Base-by-base conservation (phyloP, 2,888 invertebrate species). In the Andrena hattorfiana region DNA sequence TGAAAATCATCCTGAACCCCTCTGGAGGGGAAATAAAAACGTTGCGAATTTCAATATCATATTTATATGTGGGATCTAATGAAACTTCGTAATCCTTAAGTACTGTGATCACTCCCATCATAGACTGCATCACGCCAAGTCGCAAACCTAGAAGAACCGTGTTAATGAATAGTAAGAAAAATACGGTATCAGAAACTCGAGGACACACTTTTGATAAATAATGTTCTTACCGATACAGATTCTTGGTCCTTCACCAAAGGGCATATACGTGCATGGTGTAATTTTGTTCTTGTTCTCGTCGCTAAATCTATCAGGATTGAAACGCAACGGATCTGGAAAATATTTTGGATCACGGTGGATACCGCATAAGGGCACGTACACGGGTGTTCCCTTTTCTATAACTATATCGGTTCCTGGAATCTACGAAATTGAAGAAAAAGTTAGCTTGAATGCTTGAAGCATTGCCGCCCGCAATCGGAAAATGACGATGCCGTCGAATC, bases 241-340 rank as follows among this genome's bases (percentile, higher is more conserved):
- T 80, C 90, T 88, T 10, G 90, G 92, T 13, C 92, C 91, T 3
- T 91, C 90, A 23, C 93, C 93, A 42, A 93, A 93, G 0, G 92
- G 91, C 84, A 93, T 83, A 35, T 89, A 93, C 3, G 91, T 89
- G 49, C 77, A 88, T 0, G 86, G 83, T 48, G 75, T 69, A 5
- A 92, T 90, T 1, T 90, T 85, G 7, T 76, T n/a, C 49, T 93
- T 92, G 30, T 86, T 80, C 28, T 92, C 90, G 0, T 92, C 91
- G 26, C 84, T 89, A 35, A 92, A 93, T 81, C 93, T 88, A 30
- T 93, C 92, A 0, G 93, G 93, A 85, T 93, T 88, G 64, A 80
- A 92, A 68, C 72, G 35, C 5, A 77, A 59, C 2, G 93, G 92
- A 66, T 92, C 82, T 1, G 74, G 60, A 67, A 80, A 81, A 67